Evolutionary conservation across 2,888 invertebrate species (phyloP).

Genomic region (Bibio marci): DNA sequence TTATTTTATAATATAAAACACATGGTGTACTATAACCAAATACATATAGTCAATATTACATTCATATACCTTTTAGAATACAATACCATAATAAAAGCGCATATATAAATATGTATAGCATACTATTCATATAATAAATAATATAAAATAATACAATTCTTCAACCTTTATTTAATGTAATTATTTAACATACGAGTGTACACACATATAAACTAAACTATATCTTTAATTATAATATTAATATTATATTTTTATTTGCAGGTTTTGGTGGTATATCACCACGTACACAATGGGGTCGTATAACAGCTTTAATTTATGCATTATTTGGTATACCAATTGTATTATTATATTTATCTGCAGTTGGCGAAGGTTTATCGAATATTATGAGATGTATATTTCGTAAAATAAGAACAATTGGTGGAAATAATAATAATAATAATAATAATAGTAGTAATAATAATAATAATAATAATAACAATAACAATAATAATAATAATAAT

Average conservation of each 20-base stretch:
- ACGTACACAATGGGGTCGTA: conserved; percentile 53
- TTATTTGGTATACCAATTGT: conserved; percentile 76
- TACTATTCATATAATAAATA: too few relatives aligned
- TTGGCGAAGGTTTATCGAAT: conserved; percentile 70
- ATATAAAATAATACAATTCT: background rate
- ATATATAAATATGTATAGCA: too few relatives aligned
- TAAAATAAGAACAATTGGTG: conserved; percentile 27
- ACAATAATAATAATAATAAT: background rate
- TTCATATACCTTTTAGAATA: too few relatives aligned
- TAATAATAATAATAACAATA: background rate
- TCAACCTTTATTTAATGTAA: too few relatives aligned
- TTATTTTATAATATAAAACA: too few relatives aligned
- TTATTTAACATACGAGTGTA: too few relatives aligned
- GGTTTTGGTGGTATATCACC: conserved; percentile 76
- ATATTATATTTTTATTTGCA: conserved; percentile 32
- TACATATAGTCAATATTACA: too few relatives aligned
- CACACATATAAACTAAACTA: too few relatives aligned
- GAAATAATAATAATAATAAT: conserved; percentile 7
- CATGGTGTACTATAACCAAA: too few relatives aligned
- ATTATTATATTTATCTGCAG: conserved; percentile 72
- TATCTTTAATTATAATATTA: too few relatives aligned
- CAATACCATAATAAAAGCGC: too few relatives aligned
- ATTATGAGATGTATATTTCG: conserved; percentile 57
- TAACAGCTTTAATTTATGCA: conserved; percentile 71
- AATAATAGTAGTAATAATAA: background rate